phyloP scores from a whole-genome alignment of 2,113 vertebrate genomes.

The Baryphthengus martii region DNA sequence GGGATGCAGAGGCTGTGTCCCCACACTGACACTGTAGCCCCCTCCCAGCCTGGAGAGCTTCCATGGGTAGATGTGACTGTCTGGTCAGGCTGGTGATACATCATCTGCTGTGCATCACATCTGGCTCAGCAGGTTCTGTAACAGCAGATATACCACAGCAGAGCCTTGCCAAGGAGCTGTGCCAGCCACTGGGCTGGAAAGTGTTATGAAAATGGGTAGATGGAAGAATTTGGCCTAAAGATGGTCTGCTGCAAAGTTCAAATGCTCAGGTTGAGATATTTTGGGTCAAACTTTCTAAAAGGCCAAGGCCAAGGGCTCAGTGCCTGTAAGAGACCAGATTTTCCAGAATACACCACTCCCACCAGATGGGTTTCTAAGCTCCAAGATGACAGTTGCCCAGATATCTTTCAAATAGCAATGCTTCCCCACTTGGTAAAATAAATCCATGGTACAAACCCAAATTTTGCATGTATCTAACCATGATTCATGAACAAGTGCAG shows the following conservation, averaged over 20 bases:
- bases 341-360: neutral
- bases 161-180: neutral
- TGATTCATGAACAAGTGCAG: neutral
- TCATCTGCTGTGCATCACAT: neutral
- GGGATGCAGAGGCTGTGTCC: neutral
- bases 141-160: neutral
- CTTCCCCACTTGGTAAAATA: neutral
- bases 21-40: neutral
- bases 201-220: neutral
- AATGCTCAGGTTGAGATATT: neutral
- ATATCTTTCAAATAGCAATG: neutral
- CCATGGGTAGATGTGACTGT: neutral
- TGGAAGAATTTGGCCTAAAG: neutral
- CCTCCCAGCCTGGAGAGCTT: fast-evolving
- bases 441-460: neutral
- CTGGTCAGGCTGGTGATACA: neutral
- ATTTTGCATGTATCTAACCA: neutral
- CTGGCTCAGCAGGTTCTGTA: neutral
- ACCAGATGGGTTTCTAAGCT: neutral
- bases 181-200: neutral
- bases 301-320: neutral
- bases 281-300: neutral
- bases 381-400: neutral
- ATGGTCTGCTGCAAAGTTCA: neutral
- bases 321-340: neutral